Evolutionary conservation across 2,113 vertebrate genomes (phyloP).

Genomic region (Bubo bubo): DNA sequence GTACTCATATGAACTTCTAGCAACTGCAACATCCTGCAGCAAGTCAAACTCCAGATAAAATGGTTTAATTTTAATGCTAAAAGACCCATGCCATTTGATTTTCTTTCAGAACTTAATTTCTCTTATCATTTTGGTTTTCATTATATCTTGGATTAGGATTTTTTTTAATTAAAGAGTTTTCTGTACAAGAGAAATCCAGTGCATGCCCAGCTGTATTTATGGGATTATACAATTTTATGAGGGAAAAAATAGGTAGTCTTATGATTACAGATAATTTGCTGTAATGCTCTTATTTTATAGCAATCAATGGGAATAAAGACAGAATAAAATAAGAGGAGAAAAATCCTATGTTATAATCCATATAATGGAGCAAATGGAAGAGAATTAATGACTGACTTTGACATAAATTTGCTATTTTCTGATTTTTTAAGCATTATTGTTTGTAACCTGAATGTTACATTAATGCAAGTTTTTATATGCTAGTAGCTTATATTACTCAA

Average conservation of each 20-base stretch:
- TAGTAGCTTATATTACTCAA: not conserved
- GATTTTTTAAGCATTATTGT: not conserved
- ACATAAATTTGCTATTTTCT: not conserved
- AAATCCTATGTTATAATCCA: constrained; percentile 23
- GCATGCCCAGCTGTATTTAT: not conserved
- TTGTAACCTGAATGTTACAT: not conserved
- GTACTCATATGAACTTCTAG: not conserved
- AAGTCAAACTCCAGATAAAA: not conserved
- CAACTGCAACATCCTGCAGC: not conserved
- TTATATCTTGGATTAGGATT: constrained; percentile 37
- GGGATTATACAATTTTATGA: constrained; percentile 33
- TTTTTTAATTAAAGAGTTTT: constrained; percentile 39
- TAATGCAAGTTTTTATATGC: not conserved
- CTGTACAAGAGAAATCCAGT: not conserved
- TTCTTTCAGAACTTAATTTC: constrained; percentile 25
- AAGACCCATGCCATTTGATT: not conserved
- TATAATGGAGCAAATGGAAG: constrained; percentile 3
- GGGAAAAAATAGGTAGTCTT: constrained; percentile 25
- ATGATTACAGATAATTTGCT: constrained; percentile 45
- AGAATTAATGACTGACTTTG: not conserved
- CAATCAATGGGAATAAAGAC: constrained; percentile 18
- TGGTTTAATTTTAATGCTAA: not conserved
- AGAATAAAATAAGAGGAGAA: constrained; percentile 37
- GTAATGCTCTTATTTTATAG: constrained; percentile 41
- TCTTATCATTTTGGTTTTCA: constrained; percentile 6